A percentile compares a stretch with the other conserved stretches of the same genome.
phyloP scores from a whole-genome alignment of 1,140 invertebrate genomes.

The Bombus impatiens region DNA sequence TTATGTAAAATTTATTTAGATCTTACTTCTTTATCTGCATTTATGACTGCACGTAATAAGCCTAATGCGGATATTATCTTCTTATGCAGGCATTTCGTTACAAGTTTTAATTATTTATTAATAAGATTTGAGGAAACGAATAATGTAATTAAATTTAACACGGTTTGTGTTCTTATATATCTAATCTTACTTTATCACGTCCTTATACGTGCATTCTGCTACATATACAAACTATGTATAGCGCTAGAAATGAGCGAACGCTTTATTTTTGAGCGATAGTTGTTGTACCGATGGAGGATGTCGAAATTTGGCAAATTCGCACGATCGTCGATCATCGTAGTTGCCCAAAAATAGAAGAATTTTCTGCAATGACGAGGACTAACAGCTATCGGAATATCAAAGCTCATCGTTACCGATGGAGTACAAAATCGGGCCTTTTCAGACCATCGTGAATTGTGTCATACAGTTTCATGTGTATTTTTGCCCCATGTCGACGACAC shows the following conservation, averaged over 20 bases:
- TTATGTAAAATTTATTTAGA: too few relatives aligned
- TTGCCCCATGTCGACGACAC: conserved; percentile 59
- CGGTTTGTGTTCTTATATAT: background rate
- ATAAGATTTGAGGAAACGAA: background rate
- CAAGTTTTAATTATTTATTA: background rate
- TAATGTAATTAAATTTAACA: background rate
- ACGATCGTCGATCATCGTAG: rapidly evolving
- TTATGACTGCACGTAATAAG: too few relatives aligned
- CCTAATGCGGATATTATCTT: too few relatives aligned
- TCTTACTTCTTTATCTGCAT: too few relatives aligned
- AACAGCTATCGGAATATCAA: background rate
- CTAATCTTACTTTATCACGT: too few relatives aligned
- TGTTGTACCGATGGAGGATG: too few relatives aligned
- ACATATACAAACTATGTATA: too few relatives aligned
- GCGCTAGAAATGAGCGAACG: too few relatives aligned
- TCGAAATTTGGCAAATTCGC: background rate
- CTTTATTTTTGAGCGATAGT: background rate
- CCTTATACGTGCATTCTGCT: too few relatives aligned
- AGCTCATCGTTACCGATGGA: background rate
- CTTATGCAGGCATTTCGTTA: too few relatives aligned
- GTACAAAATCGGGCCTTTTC: background rate
- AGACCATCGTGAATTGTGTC: conserved; percentile 32
- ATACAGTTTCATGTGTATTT: conserved; percentile 68
- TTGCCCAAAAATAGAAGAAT: too few relatives aligned
- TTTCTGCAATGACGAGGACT: too few relatives aligned